Evolutionary conservation across 1,140 invertebrate species (phyloP), one percentile per base, ranked within the genome.

Genomic region (Ceratitis capitata): DNA sequence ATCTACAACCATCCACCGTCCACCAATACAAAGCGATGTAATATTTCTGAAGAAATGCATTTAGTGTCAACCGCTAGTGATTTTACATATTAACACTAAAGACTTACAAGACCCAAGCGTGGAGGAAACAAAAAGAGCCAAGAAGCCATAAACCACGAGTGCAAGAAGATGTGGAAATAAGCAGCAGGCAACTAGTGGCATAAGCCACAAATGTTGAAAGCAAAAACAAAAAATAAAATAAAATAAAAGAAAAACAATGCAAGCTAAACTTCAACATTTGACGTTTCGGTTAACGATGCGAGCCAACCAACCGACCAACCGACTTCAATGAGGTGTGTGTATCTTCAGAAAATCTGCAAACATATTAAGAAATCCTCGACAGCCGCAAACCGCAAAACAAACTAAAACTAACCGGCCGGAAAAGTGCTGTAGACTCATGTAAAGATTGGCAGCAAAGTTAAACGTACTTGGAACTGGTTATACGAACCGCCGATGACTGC

Each of bases 301-400:
- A n/a, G n/a, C n/a, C n/a, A n/a, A n/a, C n/a, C n/a, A n/a, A n/a
- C n/a, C n/a, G n/a, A n/a, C n/a, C n/a, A 69, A 12, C 35, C 45
- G 45, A 69, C 64, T 39, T 12, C 64, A 12, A 69, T 78, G 69
- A 26, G 23, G 69, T 26, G 69, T 26, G 69, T 45, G 69, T 19
- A 47, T 78, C 69, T 78, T 12, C 9, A 32, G n/a, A 78, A 64
- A 78, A 45, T 39, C 9, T 45, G 69, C 42, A 42, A 42, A 6
- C 39, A 39, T 47, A 78, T 78, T 78, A 78, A n/a, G 69, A 78
- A 78, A 78, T 78, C 69, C 39, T n/a, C 35, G 45, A 78, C 39
- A 78, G 45, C 35, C 12, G 10, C 32, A 42, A 19, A 47, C 19
- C 39, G 39, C 69, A 78, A 29, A n/a, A 78, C 69, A 78, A 78